Conservation (phyloP, 92 coral and sea anemone genomes). For the Bergia sp. region DNA sequence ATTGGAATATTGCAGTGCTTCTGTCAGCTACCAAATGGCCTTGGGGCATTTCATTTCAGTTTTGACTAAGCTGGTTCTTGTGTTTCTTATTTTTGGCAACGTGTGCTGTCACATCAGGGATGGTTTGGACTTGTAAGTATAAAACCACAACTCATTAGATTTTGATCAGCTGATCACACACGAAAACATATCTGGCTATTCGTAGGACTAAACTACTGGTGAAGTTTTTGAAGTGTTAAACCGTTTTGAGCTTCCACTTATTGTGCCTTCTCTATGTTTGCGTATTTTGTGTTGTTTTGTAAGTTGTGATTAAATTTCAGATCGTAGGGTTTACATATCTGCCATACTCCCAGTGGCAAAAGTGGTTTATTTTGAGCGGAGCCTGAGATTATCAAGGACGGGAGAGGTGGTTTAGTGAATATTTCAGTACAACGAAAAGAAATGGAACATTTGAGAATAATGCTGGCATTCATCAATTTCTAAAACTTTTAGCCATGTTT, state of each 20-base stretch:
- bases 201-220: neutral
- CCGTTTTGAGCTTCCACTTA: neutral
- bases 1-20: neutral
- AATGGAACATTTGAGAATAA: neutral
- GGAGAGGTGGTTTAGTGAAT: neutral
- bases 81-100: conserved; percentile 31
- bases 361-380: conserved; percentile 1
- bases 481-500: neutral
- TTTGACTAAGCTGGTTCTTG: neutral
- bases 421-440: neutral
- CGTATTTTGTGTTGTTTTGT: neutral
- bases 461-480: neutral
- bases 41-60: neutral
- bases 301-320: neutral
- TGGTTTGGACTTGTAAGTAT: conserved; percentile 42
- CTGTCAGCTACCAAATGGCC: conserved; percentile 24
- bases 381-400: neutral
- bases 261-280: neutral
- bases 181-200: neutral
- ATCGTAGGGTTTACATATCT: neutral
- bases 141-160: neutral
- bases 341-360: neutral
- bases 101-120: neutral
- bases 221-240: neutral
- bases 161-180: neutral